Percentiles rank a stretch among this genome's conserved stretches.
Conservation (phyloP, 1,140 invertebrate species). For the Antheraea pernyi region DNA sequence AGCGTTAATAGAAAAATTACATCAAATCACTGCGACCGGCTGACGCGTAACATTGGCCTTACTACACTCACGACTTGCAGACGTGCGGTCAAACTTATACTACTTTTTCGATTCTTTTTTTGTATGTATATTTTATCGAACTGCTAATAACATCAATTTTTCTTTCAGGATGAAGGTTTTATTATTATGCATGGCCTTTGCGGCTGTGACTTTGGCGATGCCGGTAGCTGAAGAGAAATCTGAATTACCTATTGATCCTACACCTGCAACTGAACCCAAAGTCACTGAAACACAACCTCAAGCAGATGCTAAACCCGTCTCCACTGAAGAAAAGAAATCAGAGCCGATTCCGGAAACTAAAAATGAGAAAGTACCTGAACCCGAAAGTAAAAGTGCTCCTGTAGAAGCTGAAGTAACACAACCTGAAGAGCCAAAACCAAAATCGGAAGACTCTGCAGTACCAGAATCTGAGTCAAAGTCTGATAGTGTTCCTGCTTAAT, state of each 20-base stretch:
- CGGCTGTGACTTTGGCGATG: constrained; percentile 66
- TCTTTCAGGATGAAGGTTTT: constrained; percentile 76
- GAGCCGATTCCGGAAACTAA: constrained; percentile 33
- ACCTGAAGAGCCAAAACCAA: constrained; percentile 17
- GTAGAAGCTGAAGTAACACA: constrained; percentile 21
- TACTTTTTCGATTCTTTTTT: constrained; percentile 22
- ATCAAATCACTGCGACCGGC: constrained; percentile 48
- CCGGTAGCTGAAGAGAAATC: constrained; percentile 68
- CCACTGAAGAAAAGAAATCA: constrained; percentile 38
- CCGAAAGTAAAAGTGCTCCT: constrained; percentile 25
- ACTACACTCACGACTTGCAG: constrained; percentile 62
- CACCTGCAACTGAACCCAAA: constrained; percentile 38
- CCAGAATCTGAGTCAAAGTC: constrained; percentile 36
- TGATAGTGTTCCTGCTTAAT: constrained; percentile 28
- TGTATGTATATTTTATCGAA: constrained; percentile 39
- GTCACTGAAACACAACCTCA: constrained; percentile 28
- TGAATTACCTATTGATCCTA: constrained; percentile 35
- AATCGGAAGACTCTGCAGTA: constrained; percentile 25
- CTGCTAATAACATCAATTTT: constrained; percentile 46
- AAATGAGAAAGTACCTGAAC: constrained; percentile 28
- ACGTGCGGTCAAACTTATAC: constrained; percentile 51
- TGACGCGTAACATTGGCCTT: constrained; percentile 76
- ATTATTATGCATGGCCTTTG: constrained; percentile 70
- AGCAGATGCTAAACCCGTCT: constrained; percentile 34
- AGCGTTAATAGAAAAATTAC: constrained; percentile 74